These are phyloP conservation scores for Bolborhynchus lineola DNA, from an alignment of 2,113 vertebrate genomes.

Conservation along the genomic window DNA sequence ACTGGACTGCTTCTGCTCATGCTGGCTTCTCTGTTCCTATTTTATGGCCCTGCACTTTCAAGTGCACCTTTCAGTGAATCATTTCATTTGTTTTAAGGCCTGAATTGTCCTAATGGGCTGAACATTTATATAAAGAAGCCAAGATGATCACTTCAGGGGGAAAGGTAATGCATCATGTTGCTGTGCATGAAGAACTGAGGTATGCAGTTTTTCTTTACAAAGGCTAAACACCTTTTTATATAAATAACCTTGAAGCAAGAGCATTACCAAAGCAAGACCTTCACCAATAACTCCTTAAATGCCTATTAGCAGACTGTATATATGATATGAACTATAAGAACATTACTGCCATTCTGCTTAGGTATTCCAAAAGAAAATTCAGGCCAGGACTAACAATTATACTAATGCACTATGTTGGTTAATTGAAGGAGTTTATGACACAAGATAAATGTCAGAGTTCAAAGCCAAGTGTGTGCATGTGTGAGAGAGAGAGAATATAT, in stretches of 20 bases:
- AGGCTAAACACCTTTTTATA: background rate
- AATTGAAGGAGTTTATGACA: conserved; percentile 32
- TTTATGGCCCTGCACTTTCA: background rate
- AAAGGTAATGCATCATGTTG: background rate
- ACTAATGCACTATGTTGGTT: conserved; percentile 15
- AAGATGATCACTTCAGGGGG: background rate
- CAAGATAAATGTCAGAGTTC: conserved; percentile 24
- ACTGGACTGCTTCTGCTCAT: background rate
- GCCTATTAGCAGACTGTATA: background rate
- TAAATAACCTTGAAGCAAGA: conserved; percentile 25
- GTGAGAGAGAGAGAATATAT: background rate
- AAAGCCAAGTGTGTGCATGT: background rate
- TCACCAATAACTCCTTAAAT: background rate
- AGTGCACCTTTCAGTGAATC: background rate
- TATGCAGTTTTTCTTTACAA: background rate
- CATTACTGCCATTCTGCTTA: background rate
- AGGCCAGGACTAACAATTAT: background rate
- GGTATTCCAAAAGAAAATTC: background rate
- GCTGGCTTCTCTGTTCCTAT: background rate
- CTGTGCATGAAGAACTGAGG: background rate
- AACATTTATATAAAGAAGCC: background rate
- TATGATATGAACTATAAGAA: background rate
- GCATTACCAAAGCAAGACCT: background rate
- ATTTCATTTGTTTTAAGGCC: background rate
- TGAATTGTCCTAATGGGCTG: background rate